A percentile compares a stretch with the other conserved stretches of the same genome.
Evolutionary conservation across 2,888 invertebrate genomes (phyloP).

Genomic region (Metellina segmentata): DNA sequence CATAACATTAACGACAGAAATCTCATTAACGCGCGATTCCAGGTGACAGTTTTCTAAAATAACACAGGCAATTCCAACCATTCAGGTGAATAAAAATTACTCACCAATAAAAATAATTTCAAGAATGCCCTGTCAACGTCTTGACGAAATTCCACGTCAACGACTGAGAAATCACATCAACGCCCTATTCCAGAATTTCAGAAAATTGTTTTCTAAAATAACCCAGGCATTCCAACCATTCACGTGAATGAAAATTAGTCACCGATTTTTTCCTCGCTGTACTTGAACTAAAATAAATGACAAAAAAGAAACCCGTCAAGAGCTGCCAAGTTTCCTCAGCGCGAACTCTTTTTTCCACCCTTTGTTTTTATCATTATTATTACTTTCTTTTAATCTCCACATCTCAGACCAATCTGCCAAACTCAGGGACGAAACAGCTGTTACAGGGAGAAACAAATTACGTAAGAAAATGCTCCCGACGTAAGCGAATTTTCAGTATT

Average conservation of each 20-base stretch:
- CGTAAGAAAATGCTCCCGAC: conserved; percentile 30
- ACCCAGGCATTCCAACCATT: conserved; percentile 12
- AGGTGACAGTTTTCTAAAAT: no score
- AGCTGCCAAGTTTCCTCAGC: conserved; percentile 41
- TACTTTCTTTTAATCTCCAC: conserved; percentile 2
- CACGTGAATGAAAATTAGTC: not conserved
- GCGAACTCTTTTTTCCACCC: conserved; percentile 15
- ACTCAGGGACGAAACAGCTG: conserved; percentile 53
- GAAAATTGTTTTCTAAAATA: no score
- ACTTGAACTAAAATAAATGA: conserved; percentile 13
- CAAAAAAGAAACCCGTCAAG: not conserved
- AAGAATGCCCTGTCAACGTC: no score
- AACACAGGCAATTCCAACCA: conserved; percentile 2
- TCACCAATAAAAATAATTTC: no score
- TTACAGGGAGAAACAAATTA: conserved; percentile 24
- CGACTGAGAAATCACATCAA: no score
- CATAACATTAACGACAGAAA: no score
- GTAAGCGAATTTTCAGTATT: conserved; percentile 31
- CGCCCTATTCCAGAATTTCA: no score
- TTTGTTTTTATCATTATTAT: conserved; percentile 22
- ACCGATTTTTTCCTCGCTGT: conserved; percentile 9
- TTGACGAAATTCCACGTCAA: no score
- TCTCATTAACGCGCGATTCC: no score
- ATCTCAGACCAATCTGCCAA: conserved; percentile 50
- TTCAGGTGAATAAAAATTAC: conserved; percentile 5